Evolutionary conservation across 2,113 vertebrate species (phyloP).

Genomic region (Rhineura floridana): DNA sequence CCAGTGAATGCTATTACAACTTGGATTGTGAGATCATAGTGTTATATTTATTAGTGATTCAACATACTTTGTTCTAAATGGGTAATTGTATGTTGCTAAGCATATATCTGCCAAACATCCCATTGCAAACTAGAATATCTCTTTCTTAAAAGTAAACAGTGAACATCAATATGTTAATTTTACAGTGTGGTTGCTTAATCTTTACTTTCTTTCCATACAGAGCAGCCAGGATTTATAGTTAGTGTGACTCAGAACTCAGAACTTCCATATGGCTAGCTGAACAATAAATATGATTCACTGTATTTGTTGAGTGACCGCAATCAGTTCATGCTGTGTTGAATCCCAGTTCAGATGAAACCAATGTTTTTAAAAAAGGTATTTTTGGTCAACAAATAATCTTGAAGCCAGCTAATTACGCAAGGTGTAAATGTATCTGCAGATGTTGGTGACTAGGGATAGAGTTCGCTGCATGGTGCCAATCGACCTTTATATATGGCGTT

Average conservation of each 20-base stretch:
- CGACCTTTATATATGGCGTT: no score
- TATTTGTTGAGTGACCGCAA: conserved; percentile 53
- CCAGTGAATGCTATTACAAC: background rate
- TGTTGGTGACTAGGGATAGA: conserved; percentile 65
- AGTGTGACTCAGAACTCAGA: conserved; percentile 45
- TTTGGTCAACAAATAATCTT: conserved; percentile 39
- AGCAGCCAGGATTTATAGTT: conserved; percentile 49
- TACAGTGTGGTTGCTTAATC: conserved; percentile 39
- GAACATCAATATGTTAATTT: background rate
- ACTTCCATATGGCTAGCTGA: conserved; percentile 41
- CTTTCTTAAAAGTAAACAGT: background rate
- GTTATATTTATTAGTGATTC: background rate
- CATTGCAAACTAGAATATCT: background rate
- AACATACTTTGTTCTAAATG: background rate
- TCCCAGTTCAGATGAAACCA: conserved; percentile 43
- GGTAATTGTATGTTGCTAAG: background rate
- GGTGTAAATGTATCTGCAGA: conserved; percentile 67
- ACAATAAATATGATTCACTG: conserved; percentile 63
- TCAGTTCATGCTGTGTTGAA: conserved; percentile 45
- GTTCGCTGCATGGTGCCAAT: no score
- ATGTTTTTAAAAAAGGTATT: conserved; percentile 21
- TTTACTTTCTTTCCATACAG: conserved; percentile 8
- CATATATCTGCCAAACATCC: background rate
- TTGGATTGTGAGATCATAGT: background rate
- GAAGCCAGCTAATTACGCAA: conserved; percentile 66